phyloP scores from a whole-genome alignment of 2,797 vertebrate genomes.

The Acipenser oxyrinchus region DNA sequence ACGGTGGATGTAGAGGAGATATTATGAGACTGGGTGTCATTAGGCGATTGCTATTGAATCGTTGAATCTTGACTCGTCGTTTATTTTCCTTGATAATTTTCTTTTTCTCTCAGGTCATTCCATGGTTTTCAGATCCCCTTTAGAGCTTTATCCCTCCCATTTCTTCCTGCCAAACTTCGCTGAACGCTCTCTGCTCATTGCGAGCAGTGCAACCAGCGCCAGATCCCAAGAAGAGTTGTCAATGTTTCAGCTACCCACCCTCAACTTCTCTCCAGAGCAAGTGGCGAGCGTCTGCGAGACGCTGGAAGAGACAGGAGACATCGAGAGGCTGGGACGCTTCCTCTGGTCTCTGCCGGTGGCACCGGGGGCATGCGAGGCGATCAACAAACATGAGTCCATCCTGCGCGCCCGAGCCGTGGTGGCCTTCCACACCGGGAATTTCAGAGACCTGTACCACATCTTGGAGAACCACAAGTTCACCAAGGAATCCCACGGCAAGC shows the following conservation, averaged over 20 bases:
- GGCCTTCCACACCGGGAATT: constrained; percentile 98
- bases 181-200: constrained; percentile 91
- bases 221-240: constrained; percentile 97
- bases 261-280: constrained; percentile 99
- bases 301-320: constrained; percentile 99
- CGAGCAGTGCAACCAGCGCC: constrained; percentile 86
- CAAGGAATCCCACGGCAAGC: constrained; percentile 96
- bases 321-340: constrained; percentile 95
- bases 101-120: constrained; percentile 91
- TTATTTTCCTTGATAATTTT: constrained; percentile 80
- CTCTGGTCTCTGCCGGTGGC: constrained; percentile 97
- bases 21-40: constrained; percentile 99
- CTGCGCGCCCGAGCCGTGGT: constrained; percentile 94
- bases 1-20: constrained; percentile 99
- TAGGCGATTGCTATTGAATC: constrained; percentile 97
- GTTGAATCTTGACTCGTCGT: constrained; percentile 87
- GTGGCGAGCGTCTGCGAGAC: constrained; percentile 99
- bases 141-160: constrained; percentile 99
- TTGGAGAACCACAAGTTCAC: constrained; percentile 99
- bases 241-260: constrained; percentile 99
- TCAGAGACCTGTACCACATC: constrained; percentile 98
- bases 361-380: constrained; percentile 94
- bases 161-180: constrained; percentile 98
- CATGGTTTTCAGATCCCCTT: constrained; percentile 99
- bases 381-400: constrained; percentile 99